These are phyloP conservation scores for Scolopax rusticola DNA, from an alignment of 2,797 vertebrate species.

Conservation along the genomic window DNA sequence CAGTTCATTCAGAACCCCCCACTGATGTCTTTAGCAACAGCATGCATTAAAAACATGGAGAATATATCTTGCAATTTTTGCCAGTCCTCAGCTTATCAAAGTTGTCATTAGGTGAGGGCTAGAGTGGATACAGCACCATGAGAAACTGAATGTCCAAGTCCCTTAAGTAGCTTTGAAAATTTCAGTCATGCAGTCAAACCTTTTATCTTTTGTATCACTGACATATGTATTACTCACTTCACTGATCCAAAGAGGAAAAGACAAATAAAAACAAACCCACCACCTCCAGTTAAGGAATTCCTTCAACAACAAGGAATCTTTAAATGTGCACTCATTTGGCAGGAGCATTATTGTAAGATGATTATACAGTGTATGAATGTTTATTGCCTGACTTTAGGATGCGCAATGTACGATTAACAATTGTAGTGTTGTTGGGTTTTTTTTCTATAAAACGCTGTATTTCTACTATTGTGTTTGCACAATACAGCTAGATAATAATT, in stretches of 20 bases:
- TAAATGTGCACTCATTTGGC: slow-evolving; percentile 75
- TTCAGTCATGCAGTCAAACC: neutral
- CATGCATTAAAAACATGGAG: neutral
- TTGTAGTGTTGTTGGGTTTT: neutral
- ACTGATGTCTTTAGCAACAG: neutral
- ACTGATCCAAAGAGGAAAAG: slow-evolving; percentile 60
- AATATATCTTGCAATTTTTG: neutral
- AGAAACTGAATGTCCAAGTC: neutral
- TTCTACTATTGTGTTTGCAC: slow-evolving; percentile 81
- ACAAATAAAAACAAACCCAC: slow-evolving; percentile 64
- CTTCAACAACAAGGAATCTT: slow-evolving; percentile 72
- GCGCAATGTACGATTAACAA: slow-evolving; percentile 77
- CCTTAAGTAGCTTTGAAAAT: neutral
- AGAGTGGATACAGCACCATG: neutral
- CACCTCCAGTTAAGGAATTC: slow-evolving; percentile 48
- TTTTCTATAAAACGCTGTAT: slow-evolving; percentile 78
- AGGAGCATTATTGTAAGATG: slow-evolving; percentile 68
- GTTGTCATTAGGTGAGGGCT: neutral
- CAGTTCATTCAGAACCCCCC: neutral
- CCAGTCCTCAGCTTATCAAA: neutral
- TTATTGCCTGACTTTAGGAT: slow-evolving; percentile 79
- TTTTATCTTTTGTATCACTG: slow-evolving; percentile 14
- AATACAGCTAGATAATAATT: slow-evolving; percentile 83
- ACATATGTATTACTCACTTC: slow-evolving; percentile 53
- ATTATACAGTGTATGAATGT: slow-evolving; percentile 77